Evolutionary conservation across 2,888 invertebrate species (phyloP), one percentile per base, ranked within the genome.

Genomic region (Galeopsomyia nigrocyanea): DNA sequence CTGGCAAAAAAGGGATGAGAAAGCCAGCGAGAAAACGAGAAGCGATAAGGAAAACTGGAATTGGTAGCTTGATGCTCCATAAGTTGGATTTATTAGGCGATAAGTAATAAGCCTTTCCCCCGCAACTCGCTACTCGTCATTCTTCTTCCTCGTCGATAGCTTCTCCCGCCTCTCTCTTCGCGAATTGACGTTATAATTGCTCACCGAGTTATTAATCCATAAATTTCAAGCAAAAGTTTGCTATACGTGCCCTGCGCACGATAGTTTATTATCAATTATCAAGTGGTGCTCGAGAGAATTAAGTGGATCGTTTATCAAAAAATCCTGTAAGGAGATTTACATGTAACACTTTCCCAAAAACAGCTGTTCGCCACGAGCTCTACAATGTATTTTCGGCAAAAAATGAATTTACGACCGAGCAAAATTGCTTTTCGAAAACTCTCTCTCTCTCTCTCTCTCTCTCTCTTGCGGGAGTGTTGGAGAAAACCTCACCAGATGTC

Each of bases 31-130:
- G 56, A 22, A 16, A 46, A 73, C 64, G 58, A 57, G 56, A 62
- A 56, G 68, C 50, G 26, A 63, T 53, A 64, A 47, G 61, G 56
- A 70, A 71, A 74, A 65, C 68, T 72, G 71, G 72, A 73, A 7
- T 75, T 71, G 75, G 77, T 71, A 73, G 77, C 79, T 80, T 70
- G 46, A 64, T 60, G 64, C 57, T 58, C 58, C 47, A 51, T 80
- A 83, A 83, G 83, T 83, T 78, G 78, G 81, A 82, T 83, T 82
- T 82, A 83, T 82, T 79, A 80, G 79, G 77, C 81, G 82, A 83
- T 83, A 83, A 83, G 82, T 82, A 79, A 81, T 82, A 79, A 81
- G 81, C 80, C 82, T 80, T 80, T 79, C 31, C 14, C 26, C 3
- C 26, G 26, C 5, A 31, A 60, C 22, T 58, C 55, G 55, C n/a